phyloP scores from a whole-genome alignment of 2,888 invertebrate species.

The Caenorhabditis imperialis region DNA sequence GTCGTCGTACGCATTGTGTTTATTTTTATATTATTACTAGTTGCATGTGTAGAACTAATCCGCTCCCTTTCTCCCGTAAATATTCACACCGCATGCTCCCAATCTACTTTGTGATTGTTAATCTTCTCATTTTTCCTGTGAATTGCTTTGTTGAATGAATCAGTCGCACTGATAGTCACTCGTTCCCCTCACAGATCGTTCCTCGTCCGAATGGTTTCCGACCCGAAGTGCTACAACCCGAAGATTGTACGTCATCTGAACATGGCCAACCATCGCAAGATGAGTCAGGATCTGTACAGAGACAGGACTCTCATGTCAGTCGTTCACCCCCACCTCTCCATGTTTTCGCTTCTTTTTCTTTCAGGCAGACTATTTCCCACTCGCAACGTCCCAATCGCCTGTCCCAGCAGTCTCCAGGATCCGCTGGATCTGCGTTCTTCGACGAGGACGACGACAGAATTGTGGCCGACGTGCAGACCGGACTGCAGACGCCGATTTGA shows the following conservation, averaged over 20 bases:
- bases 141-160: conserved; percentile 42
- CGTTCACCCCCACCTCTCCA: neutral
- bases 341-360: neutral
- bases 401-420: conserved; percentile 24
- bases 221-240: conserved; percentile 95
- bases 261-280: conserved; percentile 76
- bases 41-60: conserved; percentile 15
- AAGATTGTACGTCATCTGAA: conserved; percentile 83
- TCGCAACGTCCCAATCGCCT: conserved; percentile 56
- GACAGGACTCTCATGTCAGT: conserved; percentile 74
- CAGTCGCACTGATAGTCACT: conserved; percentile 14
- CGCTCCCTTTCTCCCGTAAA: no score
- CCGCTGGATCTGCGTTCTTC: conserved; percentile 46
- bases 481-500: conserved; percentile 73
- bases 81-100: conserved; percentile 6
- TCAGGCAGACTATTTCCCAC: conserved; percentile 63
- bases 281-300: conserved; percentile 79
- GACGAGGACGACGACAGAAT: conserved; percentile 67
- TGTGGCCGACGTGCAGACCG: conserved; percentile 66
- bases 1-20: neutral
- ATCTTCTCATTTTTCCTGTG: conserved; percentile 24
- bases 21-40: conserved; percentile 5
- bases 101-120: conserved; percentile 11
- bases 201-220: conserved; percentile 92
- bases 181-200: conserved; percentile 82